A percentile compares a stretch with the other conserved stretches of the same genome.
phyloP scores from a whole-genome alignment of 2,113 vertebrate species.

The Panurus biarmicus region DNA sequence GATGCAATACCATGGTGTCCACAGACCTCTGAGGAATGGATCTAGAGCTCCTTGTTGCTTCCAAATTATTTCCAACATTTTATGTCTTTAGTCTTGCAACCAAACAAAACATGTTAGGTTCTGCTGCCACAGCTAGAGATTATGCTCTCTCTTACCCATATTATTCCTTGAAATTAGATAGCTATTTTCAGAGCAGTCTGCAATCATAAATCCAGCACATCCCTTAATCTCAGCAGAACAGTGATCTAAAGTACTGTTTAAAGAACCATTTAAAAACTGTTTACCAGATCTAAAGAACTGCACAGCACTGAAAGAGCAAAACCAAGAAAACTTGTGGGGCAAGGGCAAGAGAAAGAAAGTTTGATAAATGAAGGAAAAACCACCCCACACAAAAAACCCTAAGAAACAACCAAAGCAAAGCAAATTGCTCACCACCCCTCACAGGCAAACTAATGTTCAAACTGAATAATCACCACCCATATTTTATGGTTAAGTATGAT shows the following conservation, averaged over 20 bases:
- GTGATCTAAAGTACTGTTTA: background rate
- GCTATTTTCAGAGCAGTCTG: background rate
- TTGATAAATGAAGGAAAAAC: background rate
- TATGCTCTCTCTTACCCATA: background rate
- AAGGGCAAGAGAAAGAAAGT: background rate
- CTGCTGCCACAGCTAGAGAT: background rate
- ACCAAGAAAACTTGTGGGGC: background rate
- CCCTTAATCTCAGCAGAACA: background rate
- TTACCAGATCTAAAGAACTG: background rate
- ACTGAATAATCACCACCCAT: background rate
- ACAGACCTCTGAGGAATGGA: background rate
- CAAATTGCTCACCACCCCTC: background rate
- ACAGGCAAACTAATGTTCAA: background rate
- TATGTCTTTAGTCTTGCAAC: background rate
- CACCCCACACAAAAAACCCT: rapidly evolving
- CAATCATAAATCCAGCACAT: background rate
- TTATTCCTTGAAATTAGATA: background rate
- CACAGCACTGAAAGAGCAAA: background rate
- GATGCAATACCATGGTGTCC: background rate
- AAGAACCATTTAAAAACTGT: background rate
- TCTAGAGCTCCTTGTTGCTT: background rate
- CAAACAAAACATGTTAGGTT: background rate
- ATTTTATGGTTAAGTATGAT: background rate
- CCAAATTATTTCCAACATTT: background rate
- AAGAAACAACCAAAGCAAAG: background rate